Conservation (phyloP, 2,888 invertebrate genomes). For the Trachelus tabidus region DNA sequence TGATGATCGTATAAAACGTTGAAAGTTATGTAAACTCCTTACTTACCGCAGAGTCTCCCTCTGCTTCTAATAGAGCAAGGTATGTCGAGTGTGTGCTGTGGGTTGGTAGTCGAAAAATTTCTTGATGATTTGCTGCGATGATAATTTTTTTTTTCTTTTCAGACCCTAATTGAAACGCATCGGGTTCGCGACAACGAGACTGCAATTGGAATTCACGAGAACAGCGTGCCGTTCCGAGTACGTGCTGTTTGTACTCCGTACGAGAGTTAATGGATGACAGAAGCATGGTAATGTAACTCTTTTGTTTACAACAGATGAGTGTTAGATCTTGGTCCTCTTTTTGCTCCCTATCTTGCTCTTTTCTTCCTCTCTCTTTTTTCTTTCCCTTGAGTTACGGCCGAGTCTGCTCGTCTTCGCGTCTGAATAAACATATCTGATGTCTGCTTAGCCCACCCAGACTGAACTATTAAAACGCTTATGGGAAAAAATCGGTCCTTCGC, state of each 20-base stretch:
- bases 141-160: background rate
- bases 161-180: background rate
- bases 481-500: slow-evolving; percentile 48
- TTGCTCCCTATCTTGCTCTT: slow-evolving; percentile 33
- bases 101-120: background rate
- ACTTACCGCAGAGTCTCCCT: background rate
- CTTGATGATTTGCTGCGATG: background rate
- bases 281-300: slow-evolving; percentile 54
- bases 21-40: background rate
- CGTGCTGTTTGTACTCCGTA: background rate
- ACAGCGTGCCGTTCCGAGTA: background rate
- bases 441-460: slow-evolving; percentile 60
- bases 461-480: slow-evolving; percentile 61
- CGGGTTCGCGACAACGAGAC: background rate
- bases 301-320: slow-evolving; percentile 59
- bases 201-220: background rate
- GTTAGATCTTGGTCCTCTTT: slow-evolving; percentile 45
- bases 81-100: background rate
- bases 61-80: background rate
- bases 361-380: slow-evolving; percentile 1
- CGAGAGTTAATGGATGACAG: background rate
- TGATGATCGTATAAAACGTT: background rate
- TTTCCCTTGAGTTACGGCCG: slow-evolving; percentile 34
- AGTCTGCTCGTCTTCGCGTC: slow-evolving; percentile 53
- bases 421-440: slow-evolving; percentile 63